phyloP scores from a whole-genome alignment of 2,113 vertebrate species.

The Vireo altiloquus region DNA sequence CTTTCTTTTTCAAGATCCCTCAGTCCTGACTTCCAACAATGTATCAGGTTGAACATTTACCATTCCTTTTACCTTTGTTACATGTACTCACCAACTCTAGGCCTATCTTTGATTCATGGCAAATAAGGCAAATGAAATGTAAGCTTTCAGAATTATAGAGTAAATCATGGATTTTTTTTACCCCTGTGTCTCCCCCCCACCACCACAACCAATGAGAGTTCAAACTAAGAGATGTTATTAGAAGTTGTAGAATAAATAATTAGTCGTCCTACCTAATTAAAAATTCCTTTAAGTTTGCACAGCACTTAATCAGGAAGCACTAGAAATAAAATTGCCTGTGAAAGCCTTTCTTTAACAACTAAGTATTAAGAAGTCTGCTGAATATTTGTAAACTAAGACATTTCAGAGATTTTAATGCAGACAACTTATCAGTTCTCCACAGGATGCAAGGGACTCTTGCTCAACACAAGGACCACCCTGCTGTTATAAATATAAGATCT shows the following conservation, averaged over 20 bases:
- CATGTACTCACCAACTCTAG: background rate
- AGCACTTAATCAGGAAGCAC: background rate
- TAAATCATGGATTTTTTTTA: background rate
- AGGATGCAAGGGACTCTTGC: background rate
- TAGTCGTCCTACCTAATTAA: background rate
- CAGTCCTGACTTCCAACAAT: background rate
- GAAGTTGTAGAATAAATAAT: constrained; percentile 7
- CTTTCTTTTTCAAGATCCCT: background rate
- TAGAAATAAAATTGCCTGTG: background rate
- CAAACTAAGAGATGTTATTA: background rate
- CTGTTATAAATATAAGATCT: background rate
- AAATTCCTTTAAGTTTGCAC: background rate
- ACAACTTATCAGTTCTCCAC: background rate
- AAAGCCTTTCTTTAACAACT: background rate
- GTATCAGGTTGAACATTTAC: background rate
- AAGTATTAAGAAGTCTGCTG: background rate
- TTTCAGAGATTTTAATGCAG: background rate
- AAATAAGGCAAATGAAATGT: background rate
- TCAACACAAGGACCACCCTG: background rate
- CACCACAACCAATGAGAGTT: background rate
- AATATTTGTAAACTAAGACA: background rate
- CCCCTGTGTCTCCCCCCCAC: rapidly evolving
- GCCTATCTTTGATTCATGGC: background rate
- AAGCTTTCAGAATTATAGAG: background rate
- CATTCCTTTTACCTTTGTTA: background rate